Percentiles rank a stretch among this genome's conserved stretches.
Evolutionary conservation across 1,140 invertebrate genomes (phyloP).

Genomic region (Drosophila carrolli): DNA sequence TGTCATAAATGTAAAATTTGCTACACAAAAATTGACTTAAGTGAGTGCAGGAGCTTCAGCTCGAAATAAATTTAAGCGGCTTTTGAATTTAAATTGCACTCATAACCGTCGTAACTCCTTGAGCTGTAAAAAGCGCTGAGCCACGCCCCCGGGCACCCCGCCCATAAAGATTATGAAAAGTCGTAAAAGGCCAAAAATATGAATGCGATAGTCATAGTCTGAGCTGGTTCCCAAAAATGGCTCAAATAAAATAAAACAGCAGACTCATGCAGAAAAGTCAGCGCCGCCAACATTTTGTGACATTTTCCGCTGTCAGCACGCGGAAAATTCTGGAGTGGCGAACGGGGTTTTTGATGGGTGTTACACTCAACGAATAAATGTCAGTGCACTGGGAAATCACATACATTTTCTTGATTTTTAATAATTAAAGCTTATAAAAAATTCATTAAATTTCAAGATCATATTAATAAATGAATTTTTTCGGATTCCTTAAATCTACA

Average conservation of each 20-base stretch:
- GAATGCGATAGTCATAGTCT: slow-evolving; percentile 68
- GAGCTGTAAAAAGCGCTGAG: slow-evolving; percentile 68
- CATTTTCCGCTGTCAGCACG: slow-evolving; percentile 59
- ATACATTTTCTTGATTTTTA: no score
- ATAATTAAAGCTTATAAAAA: no score
- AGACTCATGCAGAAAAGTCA: slow-evolving; percentile 68
- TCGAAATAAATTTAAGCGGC: slow-evolving; percentile 69
- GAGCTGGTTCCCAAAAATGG: slow-evolving; percentile 18
- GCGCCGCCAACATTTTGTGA: slow-evolving; percentile 53
- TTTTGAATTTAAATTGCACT: slow-evolving; percentile 80
- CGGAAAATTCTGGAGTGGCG: slow-evolving; percentile 13
- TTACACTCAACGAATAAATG: slow-evolving; percentile 12
- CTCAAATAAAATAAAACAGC: slow-evolving; percentile 63
- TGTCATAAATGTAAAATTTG: slow-evolving; percentile 74
- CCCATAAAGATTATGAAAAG: slow-evolving; percentile 75
- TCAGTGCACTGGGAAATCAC: no score
- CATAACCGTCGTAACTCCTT: slow-evolving; percentile 72
- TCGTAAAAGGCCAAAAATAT: slow-evolving; percentile 69
- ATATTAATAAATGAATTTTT: no score
- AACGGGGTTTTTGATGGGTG: not conserved
- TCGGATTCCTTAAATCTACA: no score
- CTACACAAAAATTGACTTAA: slow-evolving; percentile 69
- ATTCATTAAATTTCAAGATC: no score
- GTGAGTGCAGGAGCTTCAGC: slow-evolving; percentile 38
- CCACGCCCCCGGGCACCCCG: slow-evolving; percentile 16